phyloP scores from a whole-genome alignment of 2,113 vertebrate genomes.

The Clupea harengus region DNA sequence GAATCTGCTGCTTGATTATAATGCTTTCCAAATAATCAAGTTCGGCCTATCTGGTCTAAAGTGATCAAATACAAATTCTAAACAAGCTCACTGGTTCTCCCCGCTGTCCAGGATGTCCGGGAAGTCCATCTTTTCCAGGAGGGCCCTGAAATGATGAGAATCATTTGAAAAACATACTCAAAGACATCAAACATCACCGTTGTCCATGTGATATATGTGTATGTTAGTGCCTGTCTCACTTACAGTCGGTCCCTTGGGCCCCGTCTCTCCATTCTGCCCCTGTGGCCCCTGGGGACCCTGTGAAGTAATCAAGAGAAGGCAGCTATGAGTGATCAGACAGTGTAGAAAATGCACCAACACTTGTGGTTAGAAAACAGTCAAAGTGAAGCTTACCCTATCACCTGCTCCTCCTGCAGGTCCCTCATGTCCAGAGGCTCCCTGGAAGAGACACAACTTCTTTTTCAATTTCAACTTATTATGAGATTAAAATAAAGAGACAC shows the following conservation, averaged over 20 bases:
- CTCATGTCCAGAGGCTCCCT: conserved; percentile 84
- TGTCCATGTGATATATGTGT: neutral
- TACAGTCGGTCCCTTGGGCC: conserved; percentile 83
- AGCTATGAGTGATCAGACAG: neutral
- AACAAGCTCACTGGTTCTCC: conserved; percentile 80
- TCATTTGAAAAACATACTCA: neutral
- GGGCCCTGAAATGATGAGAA: conserved; percentile 70
- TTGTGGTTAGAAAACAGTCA: no score
- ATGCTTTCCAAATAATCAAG: neutral
- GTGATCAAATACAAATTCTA: neutral
- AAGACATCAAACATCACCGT: neutral
- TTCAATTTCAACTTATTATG: neutral
- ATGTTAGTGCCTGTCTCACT: conserved; percentile 54
- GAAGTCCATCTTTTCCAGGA: conserved; percentile 83
- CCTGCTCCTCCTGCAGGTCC: conserved; percentile 78
- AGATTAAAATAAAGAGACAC: neutral
- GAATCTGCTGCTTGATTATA: no score
- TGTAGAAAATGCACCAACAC: no score
- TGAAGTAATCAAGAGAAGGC: conserved; percentile 34
- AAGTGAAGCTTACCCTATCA: conserved; percentile 73
- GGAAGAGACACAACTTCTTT: conserved; percentile 18
- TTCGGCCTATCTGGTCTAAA: neutral
- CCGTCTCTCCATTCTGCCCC: conserved; percentile 80
- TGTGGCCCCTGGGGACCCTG: conserved; percentile 85
- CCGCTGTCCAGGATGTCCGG: conserved; percentile 87